Base-by-base conservation (phyloP, 1,140 invertebrate genomes). In the Drosophila takahashii region DNA sequence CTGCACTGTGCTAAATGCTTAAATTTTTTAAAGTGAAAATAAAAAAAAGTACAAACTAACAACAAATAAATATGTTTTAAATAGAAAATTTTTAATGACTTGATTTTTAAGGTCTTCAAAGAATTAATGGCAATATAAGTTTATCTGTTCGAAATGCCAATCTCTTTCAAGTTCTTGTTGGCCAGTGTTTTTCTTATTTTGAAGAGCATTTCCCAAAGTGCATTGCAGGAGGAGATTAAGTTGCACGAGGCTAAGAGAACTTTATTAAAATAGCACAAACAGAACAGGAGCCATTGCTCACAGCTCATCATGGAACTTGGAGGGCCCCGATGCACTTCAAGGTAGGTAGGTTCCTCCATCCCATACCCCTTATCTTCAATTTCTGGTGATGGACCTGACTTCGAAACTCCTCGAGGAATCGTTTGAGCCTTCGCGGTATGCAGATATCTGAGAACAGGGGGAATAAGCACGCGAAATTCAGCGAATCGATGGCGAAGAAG, bases 231-330 rank as follows among this genome's bases (percentile, higher is more conserved):
- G 50, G n/a, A 73, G 66, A 84, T 79, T 77, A 80, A 80, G 81
- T 74, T 78, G 59, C 81, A 52, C 50, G 59, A 51, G 73, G 62
- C 48, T 32, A 65, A 56, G 57, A 59, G 41, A 57, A 74, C 60
- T 86, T 87, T 87, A 83, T 87, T 86, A 78, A 80, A 66, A 67
- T 36, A 77, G 57, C 65, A 67, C 41, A 50, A 64, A 39, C 44
- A 70, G 42, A 36, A 48, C 18, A 7, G 34, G 11, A 27, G 53
- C 16, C 42, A 37, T 42, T 67, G 41, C 56, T 84, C 71, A 89
- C 11, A 87, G 84, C 67, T 89, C 84, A 60, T 87, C 85, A 39
- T 77, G 84, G 27, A 89, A 64, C 64, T 70, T 83, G 0, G 84
- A 89, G 18, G 81, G 83, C 10, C 75, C 75, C 70, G 45, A 8